phyloP scores from a whole-genome alignment of 64 coral and sea anemone genomes.

The Platygyra sinensis region DNA sequence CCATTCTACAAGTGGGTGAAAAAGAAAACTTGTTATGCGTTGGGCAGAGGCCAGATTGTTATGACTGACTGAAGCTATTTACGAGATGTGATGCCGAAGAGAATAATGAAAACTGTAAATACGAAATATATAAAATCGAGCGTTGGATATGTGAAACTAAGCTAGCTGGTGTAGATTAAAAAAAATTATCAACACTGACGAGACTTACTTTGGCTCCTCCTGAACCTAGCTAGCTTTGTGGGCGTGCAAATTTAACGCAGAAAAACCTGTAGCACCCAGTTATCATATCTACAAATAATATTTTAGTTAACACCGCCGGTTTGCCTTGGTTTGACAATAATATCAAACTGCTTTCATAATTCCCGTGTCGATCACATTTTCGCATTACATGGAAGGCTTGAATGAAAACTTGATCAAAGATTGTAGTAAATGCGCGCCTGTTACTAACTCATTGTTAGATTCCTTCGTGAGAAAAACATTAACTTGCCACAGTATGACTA shows the following conservation, averaged over 20 bases:
- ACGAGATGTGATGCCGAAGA: no score
- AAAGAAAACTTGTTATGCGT: not conserved
- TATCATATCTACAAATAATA: not conserved
- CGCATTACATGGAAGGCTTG: not conserved
- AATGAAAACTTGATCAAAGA: not conserved
- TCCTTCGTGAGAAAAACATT: not conserved
- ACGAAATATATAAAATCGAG: no score
- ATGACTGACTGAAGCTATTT: no score
- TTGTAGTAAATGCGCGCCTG: not conserved
- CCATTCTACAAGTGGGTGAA: not conserved
- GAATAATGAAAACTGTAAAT: no score
- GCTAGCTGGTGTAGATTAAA: no score
- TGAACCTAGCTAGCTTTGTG: no score
- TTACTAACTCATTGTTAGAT: not conserved
- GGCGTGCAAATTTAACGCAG: not conserved
- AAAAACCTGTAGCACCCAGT: not conserved
- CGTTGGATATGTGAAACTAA: no score
- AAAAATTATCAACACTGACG: no score
- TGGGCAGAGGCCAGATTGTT: no score
- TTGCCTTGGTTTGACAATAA: not conserved
- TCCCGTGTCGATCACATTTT: conserved; percentile 21
- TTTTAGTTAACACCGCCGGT: not conserved
- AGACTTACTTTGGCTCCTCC: no score
- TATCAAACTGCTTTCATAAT: not conserved
- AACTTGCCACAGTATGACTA: not conserved